Conservation (phyloP, 1,140 invertebrate species). For the Leptinotarsa undecemlineata region DNA sequence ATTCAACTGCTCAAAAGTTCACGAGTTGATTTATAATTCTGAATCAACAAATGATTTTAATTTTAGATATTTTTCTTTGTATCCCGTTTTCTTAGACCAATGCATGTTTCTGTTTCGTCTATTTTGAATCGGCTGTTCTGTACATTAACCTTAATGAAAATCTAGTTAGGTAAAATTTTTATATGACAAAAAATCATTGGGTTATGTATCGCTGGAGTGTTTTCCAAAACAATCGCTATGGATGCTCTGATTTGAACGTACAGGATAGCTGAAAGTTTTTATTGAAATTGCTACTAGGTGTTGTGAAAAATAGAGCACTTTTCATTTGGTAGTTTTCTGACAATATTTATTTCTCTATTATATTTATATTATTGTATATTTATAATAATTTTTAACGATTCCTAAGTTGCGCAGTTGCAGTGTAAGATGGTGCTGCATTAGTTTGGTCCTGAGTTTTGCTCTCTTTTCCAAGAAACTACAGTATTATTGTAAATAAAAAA, state of each 20-base stretch:
- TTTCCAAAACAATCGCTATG: background rate
- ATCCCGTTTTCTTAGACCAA: too few relatives aligned
- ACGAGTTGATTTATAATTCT: too few relatives aligned
- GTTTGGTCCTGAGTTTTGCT: background rate
- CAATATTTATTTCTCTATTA: constrained; percentile 45
- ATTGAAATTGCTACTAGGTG: constrained; percentile 40
- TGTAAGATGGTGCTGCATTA: constrained; percentile 17
- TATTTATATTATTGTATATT: constrained; percentile 40
- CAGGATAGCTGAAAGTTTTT: constrained; percentile 36
- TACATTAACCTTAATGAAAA: constrained; percentile 34
- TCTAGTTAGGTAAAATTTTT: constrained; percentile 36
- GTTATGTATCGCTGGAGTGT: constrained; percentile 3
- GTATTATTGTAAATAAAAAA: constrained; percentile 17
- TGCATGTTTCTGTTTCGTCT: constrained; percentile 20
- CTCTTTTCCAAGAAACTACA: constrained; percentile 9
- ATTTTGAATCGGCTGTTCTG: constrained; percentile 40
- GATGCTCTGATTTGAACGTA: constrained; percentile 13
- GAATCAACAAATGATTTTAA: too few relatives aligned
- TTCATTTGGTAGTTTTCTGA: constrained; percentile 41
- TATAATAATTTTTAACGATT: constrained; percentile 45
- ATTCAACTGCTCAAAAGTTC: too few relatives aligned
- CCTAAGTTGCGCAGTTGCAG: constrained; percentile 38
- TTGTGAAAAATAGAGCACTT: constrained; percentile 44
- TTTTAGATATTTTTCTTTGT: too few relatives aligned
- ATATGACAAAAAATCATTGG: constrained; percentile 31